Conservation (phyloP, 2,113 vertebrate species). For the Istiophorus platypterus region DNA sequence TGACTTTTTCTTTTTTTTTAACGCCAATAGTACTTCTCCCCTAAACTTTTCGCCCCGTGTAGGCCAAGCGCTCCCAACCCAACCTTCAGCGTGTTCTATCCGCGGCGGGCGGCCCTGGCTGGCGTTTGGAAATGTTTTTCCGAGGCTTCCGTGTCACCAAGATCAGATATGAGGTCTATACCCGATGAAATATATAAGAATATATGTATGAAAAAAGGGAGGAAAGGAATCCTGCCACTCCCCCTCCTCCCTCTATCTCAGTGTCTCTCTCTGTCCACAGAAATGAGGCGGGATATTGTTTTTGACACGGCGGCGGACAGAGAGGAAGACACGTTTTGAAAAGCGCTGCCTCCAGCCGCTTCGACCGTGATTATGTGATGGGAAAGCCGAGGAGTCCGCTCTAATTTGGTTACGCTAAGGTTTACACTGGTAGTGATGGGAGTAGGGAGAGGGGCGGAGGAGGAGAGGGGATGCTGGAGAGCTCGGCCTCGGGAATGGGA, state of each 20-base stretch:
- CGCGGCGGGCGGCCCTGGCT: constrained; percentile 4
- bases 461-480: constrained; percentile 3
- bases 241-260: background rate
- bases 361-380: constrained; percentile 86
- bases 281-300: constrained; percentile 81
- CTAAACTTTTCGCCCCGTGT: background rate
- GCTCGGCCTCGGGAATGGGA: constrained; percentile 26
- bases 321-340: constrained; percentile 72
- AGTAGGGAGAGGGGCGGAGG: constrained; percentile 30
- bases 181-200: constrained; percentile 38
- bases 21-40: background rate
- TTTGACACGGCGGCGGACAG: constrained; percentile 78
- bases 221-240: background rate
- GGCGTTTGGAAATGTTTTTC: constrained; percentile 50
- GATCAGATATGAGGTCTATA: constrained; percentile 64
- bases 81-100: background rate
- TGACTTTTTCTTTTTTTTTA: constrained; percentile 15
- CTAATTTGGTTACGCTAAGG: constrained; percentile 86
- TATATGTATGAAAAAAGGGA: constrained; percentile 46
- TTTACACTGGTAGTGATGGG: constrained; percentile 81
- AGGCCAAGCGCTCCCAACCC: background rate
- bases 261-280: constrained; percentile 50
- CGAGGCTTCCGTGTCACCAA: constrained; percentile 49
- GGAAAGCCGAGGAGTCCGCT: constrained; percentile 71
- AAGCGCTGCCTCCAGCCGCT: constrained; percentile 64